A percentile compares a stretch with the other conserved stretches of the same genome.
Evolutionary conservation across 2,113 vertebrate genomes (phyloP).

Genomic region (Megalops atlanticus): DNA sequence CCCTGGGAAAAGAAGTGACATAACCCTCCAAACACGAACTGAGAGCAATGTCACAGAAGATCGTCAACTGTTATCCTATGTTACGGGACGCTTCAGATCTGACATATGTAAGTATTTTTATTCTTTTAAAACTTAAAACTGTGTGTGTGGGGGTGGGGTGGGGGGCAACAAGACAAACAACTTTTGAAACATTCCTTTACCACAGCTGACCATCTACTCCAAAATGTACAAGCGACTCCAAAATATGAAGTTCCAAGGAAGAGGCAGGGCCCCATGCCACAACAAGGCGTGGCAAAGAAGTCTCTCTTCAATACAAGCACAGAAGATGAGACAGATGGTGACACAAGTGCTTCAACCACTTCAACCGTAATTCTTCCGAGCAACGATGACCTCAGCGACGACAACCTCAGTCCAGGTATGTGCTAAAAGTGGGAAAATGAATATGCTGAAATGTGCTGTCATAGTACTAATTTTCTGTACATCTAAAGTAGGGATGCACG

Average conservation of each 20-base stretch:
- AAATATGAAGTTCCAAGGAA: constrained; percentile 30
- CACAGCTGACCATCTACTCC: constrained; percentile 6
- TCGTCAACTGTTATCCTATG: constrained; percentile 37
- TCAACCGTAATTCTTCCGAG: constrained; percentile 7
- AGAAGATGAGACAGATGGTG: too few relatives aligned
- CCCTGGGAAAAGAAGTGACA: constrained; percentile 14
- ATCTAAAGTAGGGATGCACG: too few relatives aligned
- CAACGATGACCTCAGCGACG: constrained; percentile 12
- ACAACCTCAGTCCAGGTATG: constrained; percentile 21
- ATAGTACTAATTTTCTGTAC: too few relatives aligned
- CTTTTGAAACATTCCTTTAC: background rate
- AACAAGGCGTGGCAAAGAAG: constrained; percentile 2
- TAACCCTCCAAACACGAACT: constrained; percentile 31
- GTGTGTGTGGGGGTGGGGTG: too few relatives aligned
- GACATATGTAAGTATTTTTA: constrained; percentile 26
- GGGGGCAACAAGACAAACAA: background rate
- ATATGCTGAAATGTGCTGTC: background rate
- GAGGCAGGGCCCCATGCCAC: constrained; percentile 20
- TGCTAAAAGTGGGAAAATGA: background rate
- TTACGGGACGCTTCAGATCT: constrained; percentile 8
- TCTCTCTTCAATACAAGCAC: constrained; percentile 19
- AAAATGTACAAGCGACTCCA: constrained; percentile 20
- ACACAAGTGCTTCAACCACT: constrained; percentile 5
- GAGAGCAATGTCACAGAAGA: constrained; percentile 24
- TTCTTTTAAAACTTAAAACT: background rate